These are phyloP conservation scores for Squalus acanthias DNA, from an alignment of 2,797 vertebrate genomes.

Conservation along the genomic window DNA sequence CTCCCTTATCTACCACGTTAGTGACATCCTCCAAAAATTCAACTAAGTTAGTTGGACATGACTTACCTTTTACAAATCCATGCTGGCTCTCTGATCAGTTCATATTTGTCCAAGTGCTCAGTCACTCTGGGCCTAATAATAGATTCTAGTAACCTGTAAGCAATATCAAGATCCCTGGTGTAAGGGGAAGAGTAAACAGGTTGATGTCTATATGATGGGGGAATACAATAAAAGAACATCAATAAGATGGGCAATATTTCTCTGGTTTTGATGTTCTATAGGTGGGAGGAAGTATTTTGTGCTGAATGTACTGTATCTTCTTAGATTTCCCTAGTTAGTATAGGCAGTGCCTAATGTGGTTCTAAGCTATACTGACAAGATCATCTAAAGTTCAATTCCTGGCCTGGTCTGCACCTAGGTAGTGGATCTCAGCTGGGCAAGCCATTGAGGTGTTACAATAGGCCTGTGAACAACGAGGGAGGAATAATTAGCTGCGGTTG, in stretches of 20 bases:
- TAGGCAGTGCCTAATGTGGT: not conserved
- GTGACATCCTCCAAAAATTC: not conserved
- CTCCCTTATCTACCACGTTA: not conserved
- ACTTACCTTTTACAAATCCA: not conserved
- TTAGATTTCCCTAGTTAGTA: not conserved
- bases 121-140: not conserved
- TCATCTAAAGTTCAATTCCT: not conserved
- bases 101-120: not conserved
- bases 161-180: not conserved
- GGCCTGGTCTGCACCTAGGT: not conserved
- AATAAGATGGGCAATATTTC: not conserved
- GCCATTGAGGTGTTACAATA: not conserved
- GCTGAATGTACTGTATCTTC: not conserved
- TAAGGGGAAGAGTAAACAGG: not conserved
- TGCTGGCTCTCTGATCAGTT: not conserved
- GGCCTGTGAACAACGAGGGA: not conserved
- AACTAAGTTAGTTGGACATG: not conserved
- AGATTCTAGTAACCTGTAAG: not conserved
- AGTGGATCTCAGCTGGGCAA: not conserved
- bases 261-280: not conserved
- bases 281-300: not conserved
- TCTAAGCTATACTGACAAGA: not conserved
- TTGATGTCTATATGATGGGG: not conserved
- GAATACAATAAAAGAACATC: not conserved
- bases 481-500: not conserved